Percentiles rank a stretch among this genome's conserved stretches.
Conservation (phyloP, 2,113 vertebrate species). For the human region GRCh38 chr22:24455501-24456000, state of each 20-base stretch:
- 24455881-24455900: neutral
- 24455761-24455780: neutral
- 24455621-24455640: neutral
- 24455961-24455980: constrained; percentile 60
- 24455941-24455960: constrained; percentile 40
- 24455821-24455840: neutral
- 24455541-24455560: neutral
- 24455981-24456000: constrained; percentile 67
- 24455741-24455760: neutral
- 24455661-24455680: neutral
- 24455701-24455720: neutral
- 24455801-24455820: neutral
- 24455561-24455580: neutral
- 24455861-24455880: neutral
- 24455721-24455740: neutral
- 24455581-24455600: accelerated
- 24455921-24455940: neutral
- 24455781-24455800: neutral
- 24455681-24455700: neutral
- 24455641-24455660: neutral
- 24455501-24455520: neutral
- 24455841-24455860: neutral
- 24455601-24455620: neutral
- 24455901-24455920: neutral
- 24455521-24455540: neutral